Percentiles rank a stretch among this genome's conserved stretches.
Evolutionary conservation across 2,888 invertebrate species (phyloP).

Genomic region (Drosophila trichaetosa): DNA sequence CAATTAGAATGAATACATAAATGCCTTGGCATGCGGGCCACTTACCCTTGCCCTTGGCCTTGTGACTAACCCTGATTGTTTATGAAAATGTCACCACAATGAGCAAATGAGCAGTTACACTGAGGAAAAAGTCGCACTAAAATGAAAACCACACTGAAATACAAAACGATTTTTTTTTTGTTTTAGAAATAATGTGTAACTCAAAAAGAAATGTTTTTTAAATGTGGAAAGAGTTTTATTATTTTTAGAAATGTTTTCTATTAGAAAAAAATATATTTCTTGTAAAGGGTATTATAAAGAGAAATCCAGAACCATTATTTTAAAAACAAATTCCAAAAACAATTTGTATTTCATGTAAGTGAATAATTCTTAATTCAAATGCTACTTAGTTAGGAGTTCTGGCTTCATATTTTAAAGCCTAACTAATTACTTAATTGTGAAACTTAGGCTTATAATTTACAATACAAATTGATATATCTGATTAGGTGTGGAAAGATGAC

Average conservation of each 20-base stretch:
- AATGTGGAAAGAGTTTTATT: background rate
- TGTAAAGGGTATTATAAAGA: background rate
- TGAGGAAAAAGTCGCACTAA: background rate
- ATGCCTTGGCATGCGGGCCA: constrained; percentile 37
- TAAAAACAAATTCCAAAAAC: background rate
- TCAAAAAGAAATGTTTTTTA: background rate
- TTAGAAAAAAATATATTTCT: background rate
- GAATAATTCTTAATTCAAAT: background rate
- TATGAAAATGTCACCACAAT: constrained; percentile 37
- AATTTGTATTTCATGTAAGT: background rate
- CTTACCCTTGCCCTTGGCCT: constrained; percentile 10
- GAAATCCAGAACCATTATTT: background rate
- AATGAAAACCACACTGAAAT: background rate
- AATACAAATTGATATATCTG: background rate
- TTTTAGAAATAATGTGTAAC: background rate
- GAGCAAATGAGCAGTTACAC: constrained; percentile 15
- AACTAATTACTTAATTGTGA: background rate
- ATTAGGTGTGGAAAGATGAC: background rate
- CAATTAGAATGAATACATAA: constrained; percentile 9
- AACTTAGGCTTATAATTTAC: background rate
- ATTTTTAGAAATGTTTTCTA: background rate
- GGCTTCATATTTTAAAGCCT: too few relatives aligned
- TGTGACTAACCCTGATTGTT: constrained; percentile 25
- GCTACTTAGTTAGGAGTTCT: background rate
- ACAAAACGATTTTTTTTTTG: too few relatives aligned